These are phyloP conservation scores for Ailuropoda melanoleuca DNA, from an alignment of 2,113 vertebrate genomes.

Conservation along the genomic window DNA sequence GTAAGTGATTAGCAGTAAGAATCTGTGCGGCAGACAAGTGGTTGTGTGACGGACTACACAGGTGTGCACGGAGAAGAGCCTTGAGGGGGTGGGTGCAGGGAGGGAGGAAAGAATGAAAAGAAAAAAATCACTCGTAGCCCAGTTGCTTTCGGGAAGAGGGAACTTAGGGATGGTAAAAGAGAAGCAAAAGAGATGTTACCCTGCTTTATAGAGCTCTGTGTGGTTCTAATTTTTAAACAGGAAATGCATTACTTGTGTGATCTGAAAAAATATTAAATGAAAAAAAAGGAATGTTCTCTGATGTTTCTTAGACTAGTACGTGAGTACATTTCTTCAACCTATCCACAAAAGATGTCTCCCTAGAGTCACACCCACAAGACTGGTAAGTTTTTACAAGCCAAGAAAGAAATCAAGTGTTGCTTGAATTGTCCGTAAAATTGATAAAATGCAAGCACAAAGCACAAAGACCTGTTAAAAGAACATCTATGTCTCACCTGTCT, in stretches of 20 bases:
- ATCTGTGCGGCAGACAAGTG: not conserved
- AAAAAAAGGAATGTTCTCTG: not conserved
- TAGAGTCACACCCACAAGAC: not conserved
- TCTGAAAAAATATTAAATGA: not conserved
- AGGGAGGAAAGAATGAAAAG: not conserved
- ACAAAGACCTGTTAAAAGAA: not conserved
- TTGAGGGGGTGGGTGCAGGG: fast-evolving
- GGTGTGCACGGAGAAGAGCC: not conserved
- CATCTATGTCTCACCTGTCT: not conserved
- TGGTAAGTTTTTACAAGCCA: not conserved
- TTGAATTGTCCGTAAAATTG: not conserved
- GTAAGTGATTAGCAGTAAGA: not conserved
- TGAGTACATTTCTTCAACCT: not conserved
- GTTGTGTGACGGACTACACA: not conserved
- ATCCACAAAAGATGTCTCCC: not conserved
- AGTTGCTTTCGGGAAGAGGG: not conserved
- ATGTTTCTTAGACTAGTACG: not conserved
- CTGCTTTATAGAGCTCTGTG: not conserved
- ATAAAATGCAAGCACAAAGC: not conserved
- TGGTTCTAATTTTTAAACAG: not conserved
- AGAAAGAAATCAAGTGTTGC: not conserved
- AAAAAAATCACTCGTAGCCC: not conserved
- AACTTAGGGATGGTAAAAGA: not conserved
- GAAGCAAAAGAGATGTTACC: not conserved
- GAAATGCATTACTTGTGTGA: not conserved